A percentile compares a stretch with the other conserved stretches of the same genome.
These are phyloP conservation scores for Chaetophractus vellerosus DNA, from an alignment of 2,797 vertebrate species.

Conservation along the genomic window DNA sequence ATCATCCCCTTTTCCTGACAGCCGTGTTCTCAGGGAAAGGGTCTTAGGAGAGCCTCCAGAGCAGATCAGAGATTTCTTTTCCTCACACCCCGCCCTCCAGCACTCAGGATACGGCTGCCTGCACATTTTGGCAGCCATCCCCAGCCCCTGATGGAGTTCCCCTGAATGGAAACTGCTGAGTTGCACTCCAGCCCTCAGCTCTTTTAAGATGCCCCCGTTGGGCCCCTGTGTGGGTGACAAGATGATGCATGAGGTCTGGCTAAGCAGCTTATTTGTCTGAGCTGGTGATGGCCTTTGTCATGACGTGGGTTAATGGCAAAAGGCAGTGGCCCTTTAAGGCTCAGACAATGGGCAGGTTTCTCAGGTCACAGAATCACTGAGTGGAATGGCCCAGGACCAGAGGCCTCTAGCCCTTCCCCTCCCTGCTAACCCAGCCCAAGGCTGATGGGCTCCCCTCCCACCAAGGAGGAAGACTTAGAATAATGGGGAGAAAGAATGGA, in stretches of 20 bases:
- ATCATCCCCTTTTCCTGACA: background rate
- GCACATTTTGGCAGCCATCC: background rate
- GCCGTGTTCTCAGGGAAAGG: background rate
- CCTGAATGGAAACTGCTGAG: conserved; percentile 80
- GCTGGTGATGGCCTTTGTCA: conserved; percentile 82
- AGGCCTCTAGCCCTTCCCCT: conserved; percentile 54
- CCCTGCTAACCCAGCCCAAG: background rate
- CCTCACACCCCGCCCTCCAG: background rate
- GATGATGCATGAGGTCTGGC: conserved; percentile 84
- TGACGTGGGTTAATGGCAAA: conserved; percentile 75
- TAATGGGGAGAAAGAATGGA: conserved; percentile 57
- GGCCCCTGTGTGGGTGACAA: conserved; percentile 80
- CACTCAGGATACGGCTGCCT: background rate
- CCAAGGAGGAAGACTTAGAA: conserved; percentile 29
- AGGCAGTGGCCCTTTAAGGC: conserved; percentile 77
- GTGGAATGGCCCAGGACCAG: background rate
- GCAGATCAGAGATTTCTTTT: conserved; percentile 33
- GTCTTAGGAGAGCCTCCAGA: background rate
- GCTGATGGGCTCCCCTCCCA: background rate
- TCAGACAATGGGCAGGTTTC: conserved; percentile 76
- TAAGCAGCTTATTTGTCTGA: conserved; percentile 84
- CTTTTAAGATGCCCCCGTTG: conserved; percentile 62
- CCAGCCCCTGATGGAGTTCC: background rate
- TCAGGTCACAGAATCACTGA: conserved; percentile 78
- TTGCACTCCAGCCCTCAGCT: conserved; percentile 14